These are phyloP conservation scores for Chauna torquata DNA, from an alignment of 2,113 vertebrate genomes.

Conservation along the genomic window DNA sequence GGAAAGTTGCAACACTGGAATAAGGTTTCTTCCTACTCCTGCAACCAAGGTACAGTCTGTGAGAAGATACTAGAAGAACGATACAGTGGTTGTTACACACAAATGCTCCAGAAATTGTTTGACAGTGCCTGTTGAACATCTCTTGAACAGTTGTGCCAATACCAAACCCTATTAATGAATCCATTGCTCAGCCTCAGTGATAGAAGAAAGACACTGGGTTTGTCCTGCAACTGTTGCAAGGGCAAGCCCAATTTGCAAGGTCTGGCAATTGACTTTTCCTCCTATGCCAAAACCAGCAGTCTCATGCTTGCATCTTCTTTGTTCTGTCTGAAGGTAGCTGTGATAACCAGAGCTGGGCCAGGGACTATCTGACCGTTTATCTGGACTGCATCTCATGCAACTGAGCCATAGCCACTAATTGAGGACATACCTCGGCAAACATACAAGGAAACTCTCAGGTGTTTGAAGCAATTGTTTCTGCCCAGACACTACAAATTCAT, in stretches of 20 bases:
- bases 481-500: neutral
- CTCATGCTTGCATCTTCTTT: neutral
- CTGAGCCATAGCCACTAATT: neutral
- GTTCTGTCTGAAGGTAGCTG: neutral
- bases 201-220: neutral
- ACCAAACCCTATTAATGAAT: neutral
- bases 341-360: neutral
- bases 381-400: neutral
- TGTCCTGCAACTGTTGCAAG: neutral
- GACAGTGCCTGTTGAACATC: too few relatives aligned
- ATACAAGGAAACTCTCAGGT: neutral
- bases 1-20: too few relatives aligned
- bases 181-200: neutral
- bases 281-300: neutral
- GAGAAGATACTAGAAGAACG: neutral
- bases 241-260: neutral
- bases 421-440: neutral
- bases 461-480: too few relatives aligned
- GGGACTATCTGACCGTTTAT: neutral
- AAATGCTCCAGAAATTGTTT: neutral
- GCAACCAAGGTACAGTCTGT: neutral
- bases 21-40: neutral
- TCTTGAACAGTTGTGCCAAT: neutral
- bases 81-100: neutral
- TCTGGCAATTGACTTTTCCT: too few relatives aligned